These are phyloP conservation scores for Eulemur rubriventer DNA, from an alignment of 2,797 vertebrate species.

Conservation along the genomic window DNA sequence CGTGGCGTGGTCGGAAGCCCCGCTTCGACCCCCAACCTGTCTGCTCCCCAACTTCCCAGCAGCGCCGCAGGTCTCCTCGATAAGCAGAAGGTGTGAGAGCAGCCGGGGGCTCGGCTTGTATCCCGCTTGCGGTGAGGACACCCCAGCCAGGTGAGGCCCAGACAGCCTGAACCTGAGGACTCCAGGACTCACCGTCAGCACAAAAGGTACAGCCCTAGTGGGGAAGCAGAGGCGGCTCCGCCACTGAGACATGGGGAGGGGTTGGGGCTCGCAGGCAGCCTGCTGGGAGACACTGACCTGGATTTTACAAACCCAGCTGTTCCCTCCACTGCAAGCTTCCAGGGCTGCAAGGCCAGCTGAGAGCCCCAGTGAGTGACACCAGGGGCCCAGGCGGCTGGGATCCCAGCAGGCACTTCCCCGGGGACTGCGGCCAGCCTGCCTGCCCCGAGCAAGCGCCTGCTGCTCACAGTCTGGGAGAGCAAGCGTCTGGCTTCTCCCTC, in stretches of 20 bases:
- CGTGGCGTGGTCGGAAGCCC: background rate
- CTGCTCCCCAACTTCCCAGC: background rate
- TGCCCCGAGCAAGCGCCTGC: background rate
- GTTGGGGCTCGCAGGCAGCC: background rate
- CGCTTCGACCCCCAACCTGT: background rate
- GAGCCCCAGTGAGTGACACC: background rate
- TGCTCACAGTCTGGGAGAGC: slow-evolving; percentile 6
- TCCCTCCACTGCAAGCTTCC: background rate
- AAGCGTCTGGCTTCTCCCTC: background rate
- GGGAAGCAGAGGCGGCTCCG: background rate
- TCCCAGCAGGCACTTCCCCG: background rate
- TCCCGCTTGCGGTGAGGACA: background rate
- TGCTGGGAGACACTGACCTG: background rate
- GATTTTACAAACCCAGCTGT: background rate
- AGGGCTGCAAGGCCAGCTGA: background rate
- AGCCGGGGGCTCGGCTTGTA: too few relatives aligned
- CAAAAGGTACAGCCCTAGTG: background rate
- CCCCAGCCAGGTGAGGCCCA: background rate
- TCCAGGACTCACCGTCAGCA: background rate
- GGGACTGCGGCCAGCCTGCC: background rate
- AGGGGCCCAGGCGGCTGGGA: fast-evolving
- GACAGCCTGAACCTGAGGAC: background rate
- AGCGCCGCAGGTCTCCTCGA: background rate
- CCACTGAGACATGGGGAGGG: background rate
- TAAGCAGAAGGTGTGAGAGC: background rate